Conservation (phyloP, 2,113 vertebrate genomes). For the Ceuthmochares aereus region DNA sequence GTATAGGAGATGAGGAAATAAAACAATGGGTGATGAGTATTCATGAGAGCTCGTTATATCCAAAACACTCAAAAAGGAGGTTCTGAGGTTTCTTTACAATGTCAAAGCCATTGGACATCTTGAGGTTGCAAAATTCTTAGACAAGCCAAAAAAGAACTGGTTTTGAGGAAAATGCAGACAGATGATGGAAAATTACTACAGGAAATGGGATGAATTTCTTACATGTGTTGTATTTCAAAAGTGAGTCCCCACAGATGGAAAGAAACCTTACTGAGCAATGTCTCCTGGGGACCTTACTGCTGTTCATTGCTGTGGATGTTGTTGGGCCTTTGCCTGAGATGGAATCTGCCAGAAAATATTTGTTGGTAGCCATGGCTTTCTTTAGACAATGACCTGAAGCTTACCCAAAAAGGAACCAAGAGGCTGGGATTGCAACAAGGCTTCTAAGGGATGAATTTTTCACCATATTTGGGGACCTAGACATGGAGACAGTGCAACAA, state of each 20-base stretch:
- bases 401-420: constrained; percentile 60
- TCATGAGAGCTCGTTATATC: not conserved
- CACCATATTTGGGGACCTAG: constrained; percentile 57
- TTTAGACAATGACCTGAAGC: constrained; percentile 41
- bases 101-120: not conserved
- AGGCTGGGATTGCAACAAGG: not conserved
- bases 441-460: constrained; percentile 32
- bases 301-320: not conserved
- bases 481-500: not conserved
- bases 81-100: not conserved
- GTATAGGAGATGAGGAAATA: not conserved
- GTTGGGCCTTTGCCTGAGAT: constrained; percentile 33
- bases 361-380: constrained; percentile 63
- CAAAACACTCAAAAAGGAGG: not conserved
- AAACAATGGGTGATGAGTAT: not conserved
- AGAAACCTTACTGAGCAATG: not conserved
- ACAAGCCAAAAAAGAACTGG: not conserved
- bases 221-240: not conserved
- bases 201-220: not conserved
- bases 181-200: not conserved
- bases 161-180: not conserved
- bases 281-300: not conserved
- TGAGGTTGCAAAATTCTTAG: not conserved
- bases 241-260: not conserved
- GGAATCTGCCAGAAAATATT: constrained; percentile 54